These are phyloP conservation scores for Odontomyia ornata DNA, from an alignment of 2,888 invertebrate species.

Conservation along the genomic window DNA sequence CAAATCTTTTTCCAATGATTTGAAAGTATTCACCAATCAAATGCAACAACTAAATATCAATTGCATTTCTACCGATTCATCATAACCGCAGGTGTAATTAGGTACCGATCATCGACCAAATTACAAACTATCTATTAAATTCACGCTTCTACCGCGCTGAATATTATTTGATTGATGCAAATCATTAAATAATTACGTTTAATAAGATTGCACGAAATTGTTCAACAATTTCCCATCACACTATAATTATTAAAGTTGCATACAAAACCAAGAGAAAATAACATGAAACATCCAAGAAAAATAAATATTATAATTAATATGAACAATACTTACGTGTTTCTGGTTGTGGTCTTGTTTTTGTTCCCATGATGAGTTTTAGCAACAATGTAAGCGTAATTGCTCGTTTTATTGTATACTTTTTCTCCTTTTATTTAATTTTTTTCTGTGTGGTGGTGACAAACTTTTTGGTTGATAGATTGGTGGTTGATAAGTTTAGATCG, in stretches of 20 bases:
- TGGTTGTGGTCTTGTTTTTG: slow-evolving; percentile 49
- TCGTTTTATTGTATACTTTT: not conserved
- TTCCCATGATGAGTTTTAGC: slow-evolving; percentile 49
- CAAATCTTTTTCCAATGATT: no score
- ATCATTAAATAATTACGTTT: not conserved
- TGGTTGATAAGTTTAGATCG: not conserved
- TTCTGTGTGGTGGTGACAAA: not conserved
- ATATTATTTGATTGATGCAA: not conserved
- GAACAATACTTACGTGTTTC: slow-evolving; percentile 46
- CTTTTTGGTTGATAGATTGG: not conserved
- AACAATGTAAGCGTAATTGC: slow-evolving; percentile 34
- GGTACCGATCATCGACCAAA: no score
- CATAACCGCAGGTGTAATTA: no score
- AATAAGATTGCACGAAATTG: slow-evolving; percentile 23
- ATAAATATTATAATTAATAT: not conserved
- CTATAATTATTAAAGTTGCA: no score
- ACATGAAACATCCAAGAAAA: not conserved
- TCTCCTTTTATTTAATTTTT: not conserved
- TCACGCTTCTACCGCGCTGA: not conserved
- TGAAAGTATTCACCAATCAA: no score
- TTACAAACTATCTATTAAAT: no score
- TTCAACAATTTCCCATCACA: not conserved
- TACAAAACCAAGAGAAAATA: no score
- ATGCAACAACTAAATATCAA: no score
- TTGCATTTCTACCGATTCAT: no score